A percentile compares a stretch with the other conserved stretches of the same genome.
Evolutionary conservation across 2,797 vertebrate genomes (phyloP).

Genomic region (Cynopterus sphinx): DNA sequence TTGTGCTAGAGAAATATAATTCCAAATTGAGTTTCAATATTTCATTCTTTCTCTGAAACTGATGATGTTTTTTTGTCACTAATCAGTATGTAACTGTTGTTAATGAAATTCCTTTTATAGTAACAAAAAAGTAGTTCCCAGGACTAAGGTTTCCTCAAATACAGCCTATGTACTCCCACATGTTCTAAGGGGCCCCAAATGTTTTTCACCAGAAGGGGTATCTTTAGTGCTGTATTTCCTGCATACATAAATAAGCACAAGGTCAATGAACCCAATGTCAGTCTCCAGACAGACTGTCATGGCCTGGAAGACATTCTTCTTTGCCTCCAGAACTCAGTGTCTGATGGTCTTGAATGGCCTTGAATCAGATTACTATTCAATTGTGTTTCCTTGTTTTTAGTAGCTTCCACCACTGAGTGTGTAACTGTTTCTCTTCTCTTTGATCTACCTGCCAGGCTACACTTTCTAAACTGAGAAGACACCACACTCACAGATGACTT

Average conservation of each 20-base stretch:
- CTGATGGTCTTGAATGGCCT: background rate
- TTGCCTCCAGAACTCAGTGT: background rate
- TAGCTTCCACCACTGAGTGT: background rate
- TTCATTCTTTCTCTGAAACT: background rate
- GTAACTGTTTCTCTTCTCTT: background rate
- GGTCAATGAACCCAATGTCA: background rate
- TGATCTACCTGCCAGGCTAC: background rate
- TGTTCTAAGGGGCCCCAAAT: background rate
- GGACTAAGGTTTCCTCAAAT: background rate
- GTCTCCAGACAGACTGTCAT: background rate
- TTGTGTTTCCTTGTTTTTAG: background rate
- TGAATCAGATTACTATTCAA: background rate
- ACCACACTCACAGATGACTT: background rate
- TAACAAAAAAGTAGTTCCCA: background rate
- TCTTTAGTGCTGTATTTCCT: background rate
- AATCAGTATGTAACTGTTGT: background rate
- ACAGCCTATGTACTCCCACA: background rate
- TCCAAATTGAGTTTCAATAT: background rate
- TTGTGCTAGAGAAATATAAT: background rate
- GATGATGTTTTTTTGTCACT: background rate
- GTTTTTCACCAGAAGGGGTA: background rate
- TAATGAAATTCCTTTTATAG: background rate
- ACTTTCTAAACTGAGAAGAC: background rate
- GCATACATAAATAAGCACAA: background rate
- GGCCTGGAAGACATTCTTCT: background rate